A percentile compares a stretch with the other conserved stretches of the same genome.
These are phyloP conservation scores for Lanius collurio DNA, from an alignment of 2,113 vertebrate genomes.

Conservation along the genomic window DNA sequence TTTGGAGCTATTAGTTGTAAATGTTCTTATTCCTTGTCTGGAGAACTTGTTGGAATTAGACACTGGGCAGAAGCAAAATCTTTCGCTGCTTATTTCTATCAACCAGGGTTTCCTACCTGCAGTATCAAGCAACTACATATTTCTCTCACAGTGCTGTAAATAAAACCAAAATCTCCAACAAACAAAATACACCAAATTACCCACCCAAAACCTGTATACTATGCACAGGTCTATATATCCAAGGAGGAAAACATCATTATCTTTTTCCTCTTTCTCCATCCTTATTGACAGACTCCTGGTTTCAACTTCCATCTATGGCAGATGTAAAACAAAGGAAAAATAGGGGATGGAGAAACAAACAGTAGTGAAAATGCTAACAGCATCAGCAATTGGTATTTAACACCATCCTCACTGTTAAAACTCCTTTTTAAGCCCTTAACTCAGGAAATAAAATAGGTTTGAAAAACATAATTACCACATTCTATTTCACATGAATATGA, in stretches of 20 bases:
- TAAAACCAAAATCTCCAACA: rapidly evolving
- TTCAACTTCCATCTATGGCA: not conserved
- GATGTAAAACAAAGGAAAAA: not conserved
- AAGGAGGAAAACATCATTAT: not conserved
- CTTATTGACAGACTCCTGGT: not conserved
- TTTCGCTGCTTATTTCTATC: not conserved
- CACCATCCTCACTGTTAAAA: not conserved
- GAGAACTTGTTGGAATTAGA: not conserved
- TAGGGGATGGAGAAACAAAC: not conserved
- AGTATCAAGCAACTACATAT: not conserved
- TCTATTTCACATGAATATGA: not conserved
- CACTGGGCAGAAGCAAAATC: not conserved
- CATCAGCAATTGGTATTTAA: not conserved
- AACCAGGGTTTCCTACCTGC: not conserved
- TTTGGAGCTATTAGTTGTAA: not conserved
- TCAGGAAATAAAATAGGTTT: not conserved
- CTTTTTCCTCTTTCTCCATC: not conserved
- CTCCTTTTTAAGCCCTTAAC: not conserved
- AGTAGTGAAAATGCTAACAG: not conserved
- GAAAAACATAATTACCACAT: not conserved
- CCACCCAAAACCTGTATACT: not conserved
- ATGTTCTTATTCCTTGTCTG: not conserved
- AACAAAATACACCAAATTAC: not conserved
- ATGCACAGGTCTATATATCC: not conserved
- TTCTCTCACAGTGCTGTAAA: not conserved